Evolutionary conservation across 2,888 invertebrate species (phyloP), one percentile per base, ranked within the genome.

Genomic region (Linnaemya tessellans): DNA sequence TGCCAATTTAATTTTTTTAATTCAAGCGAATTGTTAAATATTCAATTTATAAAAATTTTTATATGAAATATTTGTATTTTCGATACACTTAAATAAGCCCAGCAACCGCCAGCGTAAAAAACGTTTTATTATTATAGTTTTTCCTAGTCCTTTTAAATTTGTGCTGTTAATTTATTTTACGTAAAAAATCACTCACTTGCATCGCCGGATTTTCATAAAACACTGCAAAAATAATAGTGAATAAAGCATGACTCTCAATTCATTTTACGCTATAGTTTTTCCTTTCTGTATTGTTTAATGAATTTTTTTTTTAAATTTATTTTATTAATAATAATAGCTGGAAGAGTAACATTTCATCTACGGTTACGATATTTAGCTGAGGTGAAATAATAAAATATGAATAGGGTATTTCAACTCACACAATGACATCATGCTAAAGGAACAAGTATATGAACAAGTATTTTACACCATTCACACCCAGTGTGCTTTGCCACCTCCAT

Each of bases 161-260:
- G 13, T 8, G 3, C 5, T 35, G 30, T 43, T 58, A 71, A 71
- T 64, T n/a, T 22, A 3, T 49, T 60, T 79, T 30, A 49, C 38
- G 35, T 38, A 43, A 38, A 73, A 70, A 75, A 56, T 81, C 62
- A 64, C 70, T 70, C 46, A 25, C 46, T 70, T 64, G 81, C 75
- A 81, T 38, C 81, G 70, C n/a, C 9, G 35, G 51, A n/a, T 62
- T 75, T 64, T 20, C 10, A 46, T 35, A 64, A 41, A 38, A 68
- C 54, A 20, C 30, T 30, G 11, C 22, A 67, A 18, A 35, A 60
- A 62, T 22, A 54, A 54, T 64, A 15, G 41, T 38, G 43, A 41
- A 41, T 54, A 8, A 71, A 38, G 11, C 46, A 64, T 35, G 22
- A 56, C 22, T 51, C 51, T 18, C 43, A 9, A 56, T 13, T 56